Evolutionary conservation across 2,113 vertebrate species (phyloP).

Genomic region (Apaloderma vittatum): DNA sequence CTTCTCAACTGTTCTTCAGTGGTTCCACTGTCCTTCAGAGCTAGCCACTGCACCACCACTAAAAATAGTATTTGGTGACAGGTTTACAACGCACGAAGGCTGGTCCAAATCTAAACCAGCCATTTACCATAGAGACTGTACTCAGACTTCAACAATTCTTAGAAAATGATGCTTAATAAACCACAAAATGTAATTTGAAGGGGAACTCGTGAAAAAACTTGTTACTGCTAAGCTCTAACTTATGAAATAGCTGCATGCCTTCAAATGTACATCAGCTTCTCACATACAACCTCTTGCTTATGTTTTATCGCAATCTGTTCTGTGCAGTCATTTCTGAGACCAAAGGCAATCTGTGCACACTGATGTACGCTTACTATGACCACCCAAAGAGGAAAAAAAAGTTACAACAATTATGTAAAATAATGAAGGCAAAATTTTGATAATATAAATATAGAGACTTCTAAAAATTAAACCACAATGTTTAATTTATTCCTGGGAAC

Average conservation of each 20-base stretch:
- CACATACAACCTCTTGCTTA: neutral
- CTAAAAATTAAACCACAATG: neutral
- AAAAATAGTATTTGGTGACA: neutral
- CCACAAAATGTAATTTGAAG: neutral
- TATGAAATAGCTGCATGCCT: neutral
- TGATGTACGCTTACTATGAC: accelerated
- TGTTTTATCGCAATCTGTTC: neutral
- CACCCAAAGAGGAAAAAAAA: neutral
- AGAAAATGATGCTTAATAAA: neutral
- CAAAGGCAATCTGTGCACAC: neutral
- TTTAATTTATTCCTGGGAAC: neutral
- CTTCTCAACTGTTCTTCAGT: neutral
- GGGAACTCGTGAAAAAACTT: neutral
- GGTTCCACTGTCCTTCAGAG: neutral
- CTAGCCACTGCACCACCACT: neutral
- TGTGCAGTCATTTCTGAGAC: neutral
- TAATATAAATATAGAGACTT: neutral
- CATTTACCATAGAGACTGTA: neutral
- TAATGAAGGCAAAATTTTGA: neutral
- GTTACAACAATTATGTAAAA: neutral
- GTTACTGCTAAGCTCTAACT: neutral
- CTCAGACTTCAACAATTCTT: neutral
- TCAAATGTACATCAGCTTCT: neutral
- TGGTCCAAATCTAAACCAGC: neutral
- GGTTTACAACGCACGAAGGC: neutral